phyloP scores from a whole-genome alignment of 1,140 invertebrate species.

The Aphidius ervi region DNA sequence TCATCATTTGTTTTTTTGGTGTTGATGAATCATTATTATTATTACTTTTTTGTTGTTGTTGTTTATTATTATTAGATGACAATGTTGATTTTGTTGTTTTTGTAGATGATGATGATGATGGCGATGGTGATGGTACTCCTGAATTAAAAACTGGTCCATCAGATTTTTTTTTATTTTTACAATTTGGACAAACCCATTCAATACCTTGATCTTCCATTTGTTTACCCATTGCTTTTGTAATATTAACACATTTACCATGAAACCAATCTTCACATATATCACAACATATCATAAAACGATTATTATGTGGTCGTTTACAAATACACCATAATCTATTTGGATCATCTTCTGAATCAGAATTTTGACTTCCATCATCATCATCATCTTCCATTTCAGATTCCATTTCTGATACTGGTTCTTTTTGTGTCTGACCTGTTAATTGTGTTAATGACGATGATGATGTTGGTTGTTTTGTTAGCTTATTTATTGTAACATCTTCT shows the following conservation, averaged over 20 bases:
- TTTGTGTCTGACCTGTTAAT: neutral
- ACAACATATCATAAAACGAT: constrained; percentile 97
- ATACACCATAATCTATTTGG: constrained; percentile 93
- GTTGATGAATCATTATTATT: constrained; percentile 12
- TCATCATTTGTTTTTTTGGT: too few species aligned
- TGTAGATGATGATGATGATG: neutral
- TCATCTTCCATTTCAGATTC: constrained; percentile 28
- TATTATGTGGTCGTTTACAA: constrained; percentile 91
- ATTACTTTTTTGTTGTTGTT: too few species aligned
- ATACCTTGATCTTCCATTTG: constrained; percentile 86
- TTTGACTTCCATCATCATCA: constrained; percentile 51
- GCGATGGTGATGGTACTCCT: constrained; percentile 21
- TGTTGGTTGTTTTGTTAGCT: too few species aligned
- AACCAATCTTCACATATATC: constrained; percentile 96
- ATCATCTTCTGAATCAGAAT: constrained; percentile 81
- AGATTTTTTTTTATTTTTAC: constrained; percentile 59
- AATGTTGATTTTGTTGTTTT: neutral
- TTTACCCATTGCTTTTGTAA: constrained; percentile 82
- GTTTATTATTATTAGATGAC: constrained; percentile 9
- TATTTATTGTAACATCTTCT: neutral
- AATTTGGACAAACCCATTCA: constrained; percentile 89
- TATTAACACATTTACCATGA: constrained; percentile 92
- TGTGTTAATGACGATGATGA: neutral
- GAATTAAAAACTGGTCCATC: too few species aligned
- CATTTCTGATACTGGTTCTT: constrained; percentile 16